These are phyloP conservation scores for Myiotriccus ornatus DNA, from an alignment of 2,797 vertebrate genomes.

Conservation along the genomic window DNA sequence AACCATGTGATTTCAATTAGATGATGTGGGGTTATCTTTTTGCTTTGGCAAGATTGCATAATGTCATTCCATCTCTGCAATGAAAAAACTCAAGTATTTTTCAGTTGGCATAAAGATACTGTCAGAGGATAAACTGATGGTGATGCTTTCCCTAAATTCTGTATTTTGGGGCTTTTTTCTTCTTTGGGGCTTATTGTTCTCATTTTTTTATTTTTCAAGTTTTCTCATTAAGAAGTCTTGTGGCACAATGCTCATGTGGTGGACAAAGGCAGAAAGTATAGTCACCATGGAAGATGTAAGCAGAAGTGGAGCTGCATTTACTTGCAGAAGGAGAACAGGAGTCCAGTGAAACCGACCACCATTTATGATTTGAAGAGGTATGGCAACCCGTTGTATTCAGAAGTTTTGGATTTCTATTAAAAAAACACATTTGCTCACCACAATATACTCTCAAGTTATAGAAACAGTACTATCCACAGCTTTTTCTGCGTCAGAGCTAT, in stretches of 20 bases:
- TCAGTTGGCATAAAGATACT: slow-evolving; percentile 16
- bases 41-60: slow-evolving; percentile 30
- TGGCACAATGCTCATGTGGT: neutral
- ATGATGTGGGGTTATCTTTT: slow-evolving; percentile 11
- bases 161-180: neutral
- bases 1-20: slow-evolving; percentile 50
- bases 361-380: neutral
- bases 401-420: neutral
- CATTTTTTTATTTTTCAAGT: neutral
- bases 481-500: neutral
- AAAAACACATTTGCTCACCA: neutral
- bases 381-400: neutral
- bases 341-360: neutral
- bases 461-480: neutral
- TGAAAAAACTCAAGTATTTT: slow-evolving; percentile 15
- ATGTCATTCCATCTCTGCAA: slow-evolving; percentile 6
- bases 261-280: neutral
- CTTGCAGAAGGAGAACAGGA: neutral
- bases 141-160: neutral
- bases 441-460: neutral
- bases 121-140: neutral
- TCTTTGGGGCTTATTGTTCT: neutral
- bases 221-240: neutral
- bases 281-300: neutral
- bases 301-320: neutral